phyloP scores from a whole-genome alignment of 2,797 vertebrate species.

The Sebastes vulpes region DNA sequence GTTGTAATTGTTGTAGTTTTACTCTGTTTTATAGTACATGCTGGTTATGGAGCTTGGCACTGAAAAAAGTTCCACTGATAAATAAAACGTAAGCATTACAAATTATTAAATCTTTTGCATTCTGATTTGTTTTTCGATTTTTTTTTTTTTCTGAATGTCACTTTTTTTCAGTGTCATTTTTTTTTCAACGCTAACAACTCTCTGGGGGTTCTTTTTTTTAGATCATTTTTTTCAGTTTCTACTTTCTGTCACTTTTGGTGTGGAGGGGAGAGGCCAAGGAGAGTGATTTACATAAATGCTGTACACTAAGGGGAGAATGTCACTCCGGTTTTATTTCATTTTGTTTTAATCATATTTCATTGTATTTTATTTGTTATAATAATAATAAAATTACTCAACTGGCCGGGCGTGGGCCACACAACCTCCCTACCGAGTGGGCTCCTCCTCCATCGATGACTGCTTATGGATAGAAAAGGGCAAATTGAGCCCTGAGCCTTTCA shows the following conservation, averaged over 20 bases:
- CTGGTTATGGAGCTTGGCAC: not conserved
- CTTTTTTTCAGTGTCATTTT: not conserved
- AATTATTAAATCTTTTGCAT: too few species aligned
- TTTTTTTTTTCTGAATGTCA: too few species aligned
- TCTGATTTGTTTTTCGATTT: too few species aligned
- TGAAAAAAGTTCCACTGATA: not conserved
- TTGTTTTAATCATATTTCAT: too few species aligned
- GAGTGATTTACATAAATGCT: not conserved
- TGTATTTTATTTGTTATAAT: too few species aligned
- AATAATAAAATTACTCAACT: too few species aligned
- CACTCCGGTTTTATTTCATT: too few species aligned
- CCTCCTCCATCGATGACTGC: too few species aligned
- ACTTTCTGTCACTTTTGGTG: not conserved
- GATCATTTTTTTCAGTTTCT: not conserved
- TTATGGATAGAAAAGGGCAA: too few species aligned
- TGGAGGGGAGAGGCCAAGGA: not conserved
- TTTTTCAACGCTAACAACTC: not conserved
- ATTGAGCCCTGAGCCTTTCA: too few species aligned
- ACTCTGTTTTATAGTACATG: not conserved
- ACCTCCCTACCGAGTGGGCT: too few species aligned
- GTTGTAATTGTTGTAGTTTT: not conserved
- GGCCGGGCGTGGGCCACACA: fast-evolving
- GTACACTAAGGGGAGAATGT: not conserved
- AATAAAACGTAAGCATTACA: not conserved
- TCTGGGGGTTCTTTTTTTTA: not conserved